phyloP scores from a whole-genome alignment of 64 coral and sea anemone genomes.

The Platygyra sinensis region DNA sequence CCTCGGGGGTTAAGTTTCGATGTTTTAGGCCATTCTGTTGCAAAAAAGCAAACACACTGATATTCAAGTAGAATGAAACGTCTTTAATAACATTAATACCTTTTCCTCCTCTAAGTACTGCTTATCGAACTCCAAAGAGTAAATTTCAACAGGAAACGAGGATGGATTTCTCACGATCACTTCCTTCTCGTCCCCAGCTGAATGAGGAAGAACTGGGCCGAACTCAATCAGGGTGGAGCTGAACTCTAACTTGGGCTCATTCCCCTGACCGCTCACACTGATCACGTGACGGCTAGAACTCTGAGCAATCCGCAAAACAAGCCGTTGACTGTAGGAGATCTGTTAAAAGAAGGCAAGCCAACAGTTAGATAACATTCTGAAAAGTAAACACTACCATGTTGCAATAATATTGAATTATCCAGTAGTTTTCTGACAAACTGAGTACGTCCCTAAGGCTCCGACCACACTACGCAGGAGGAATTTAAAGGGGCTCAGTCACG shows the following conservation, averaged over 20 bases:
- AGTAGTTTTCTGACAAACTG: too few relatives aligned
- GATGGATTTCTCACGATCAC: constrained; percentile 82
- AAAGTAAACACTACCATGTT: neutral
- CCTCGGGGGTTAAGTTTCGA: too few relatives aligned
- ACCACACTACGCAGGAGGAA: too few relatives aligned
- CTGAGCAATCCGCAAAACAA: constrained; percentile 88
- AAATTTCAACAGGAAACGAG: constrained; percentile 90
- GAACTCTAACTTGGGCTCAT: constrained; percentile 95
- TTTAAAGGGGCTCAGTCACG: too few relatives aligned
- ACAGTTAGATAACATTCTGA: neutral
- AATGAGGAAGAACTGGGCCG: constrained; percentile 95
- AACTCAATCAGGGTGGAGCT: constrained; percentile 91
- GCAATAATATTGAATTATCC: too few relatives aligned
- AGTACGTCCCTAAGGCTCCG: too few relatives aligned
- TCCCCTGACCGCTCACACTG: constrained; percentile 81
- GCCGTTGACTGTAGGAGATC: constrained; percentile 78
- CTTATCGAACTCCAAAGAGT: constrained; percentile 99
- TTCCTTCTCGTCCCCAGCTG: constrained; percentile 90
- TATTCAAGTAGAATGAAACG: neutral
- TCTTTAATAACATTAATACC: constrained; percentile 22
- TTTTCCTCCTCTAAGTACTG: constrained; percentile 99
- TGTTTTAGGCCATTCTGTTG: too few relatives aligned
- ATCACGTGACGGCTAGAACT: constrained; percentile 82
- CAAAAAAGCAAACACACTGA: neutral
- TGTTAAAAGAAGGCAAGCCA: neutral